Base-by-base conservation (phyloP, 1,140 invertebrate genomes). In the Eupristina koningsbergeri region DNA sequence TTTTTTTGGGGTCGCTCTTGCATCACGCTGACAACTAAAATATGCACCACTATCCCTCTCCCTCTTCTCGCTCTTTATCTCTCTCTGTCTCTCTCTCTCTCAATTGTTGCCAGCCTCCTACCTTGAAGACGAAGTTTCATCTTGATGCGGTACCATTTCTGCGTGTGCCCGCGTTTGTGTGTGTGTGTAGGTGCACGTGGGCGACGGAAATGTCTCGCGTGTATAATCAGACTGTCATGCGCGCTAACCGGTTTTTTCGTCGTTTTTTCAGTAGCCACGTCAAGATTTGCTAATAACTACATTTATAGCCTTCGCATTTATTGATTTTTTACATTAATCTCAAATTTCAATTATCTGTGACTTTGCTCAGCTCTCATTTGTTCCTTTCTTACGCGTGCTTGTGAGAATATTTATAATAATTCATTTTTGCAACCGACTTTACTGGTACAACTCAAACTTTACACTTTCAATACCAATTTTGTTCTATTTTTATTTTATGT, bases 281-380 rank as follows among this genome's bases (percentile, higher is more conserved):
- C 31, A 41, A 63, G n/a, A 36, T 45, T 75, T 36, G 39, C 53
- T 82, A 82, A 82, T 76, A 82, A 82, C 39, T 82, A 67, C 61
- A 82, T 64, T 82, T 75, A 75, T 64, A 75, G n/a, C 69, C 9
- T 26, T 50, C 58, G 36, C 53, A 29, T 74, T 73, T 80, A 84
- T 80, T 84, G 77, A 79, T 80, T 80, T 74, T 41, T 22, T 39
- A 58, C 76, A 39, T 74, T 84, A 67, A 79, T 84, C 67, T 73
- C 71, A 3, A 39, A 34, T 50, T n/a, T 50, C 73, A 22, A 50
- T 41, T 31, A 61, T 64, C 39, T 11, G 11, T 47, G 36, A 36
- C 63, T 45, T 45, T 11, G 63, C 26, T 79, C 34, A 29, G n/a
- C n/a, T n/a, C 17, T 77, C 29, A 29, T 3, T 58, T 5, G 19